These are phyloP conservation scores for Parapristionchus giblindavisi DNA, from an alignment of 2,888 invertebrate species.

Conservation along the genomic window DNA sequence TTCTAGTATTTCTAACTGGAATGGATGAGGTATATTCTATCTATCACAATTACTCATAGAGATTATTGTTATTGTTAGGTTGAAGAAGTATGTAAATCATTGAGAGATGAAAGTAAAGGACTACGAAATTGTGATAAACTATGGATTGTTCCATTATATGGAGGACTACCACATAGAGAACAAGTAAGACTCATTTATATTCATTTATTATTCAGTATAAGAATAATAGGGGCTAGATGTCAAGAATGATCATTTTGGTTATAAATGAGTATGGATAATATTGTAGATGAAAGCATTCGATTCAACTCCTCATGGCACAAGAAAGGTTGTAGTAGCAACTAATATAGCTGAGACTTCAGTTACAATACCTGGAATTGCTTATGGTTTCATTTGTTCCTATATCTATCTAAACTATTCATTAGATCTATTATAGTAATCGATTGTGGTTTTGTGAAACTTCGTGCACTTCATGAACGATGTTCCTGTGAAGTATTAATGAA, in stretches of 20 bases:
- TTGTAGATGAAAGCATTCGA: slow-evolving; percentile 68
- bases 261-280: too few species aligned
- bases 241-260: too few species aligned
- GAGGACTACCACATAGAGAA: slow-evolving; percentile 80
- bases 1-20: slow-evolving; percentile 81
- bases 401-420: background rate
- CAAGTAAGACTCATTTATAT: slow-evolving; percentile 44
- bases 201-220: background rate
- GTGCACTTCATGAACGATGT: slow-evolving; percentile 86
- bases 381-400: slow-evolving; percentile 76
- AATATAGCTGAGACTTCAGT: slow-evolving; percentile 97
- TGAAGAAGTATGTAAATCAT: slow-evolving; percentile 53
- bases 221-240: background rate
- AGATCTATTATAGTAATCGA: slow-evolving; percentile 82
- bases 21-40: slow-evolving; percentile 69
- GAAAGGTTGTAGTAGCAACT: slow-evolving; percentile 91
- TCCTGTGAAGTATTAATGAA: slow-evolving; percentile 61
- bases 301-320: slow-evolving; percentile 71
- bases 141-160: slow-evolving; percentile 87
- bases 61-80: background rate
- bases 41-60: background rate
- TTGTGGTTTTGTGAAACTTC: slow-evolving; percentile 92
- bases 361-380: slow-evolving; percentile 90
- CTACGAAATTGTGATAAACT: slow-evolving; percentile 60
- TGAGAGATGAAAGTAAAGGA: slow-evolving; percentile 54